These are phyloP conservation scores for Drosophila algonquin DNA, from an alignment of 2,888 invertebrate genomes.

Conservation along the genomic window DNA sequence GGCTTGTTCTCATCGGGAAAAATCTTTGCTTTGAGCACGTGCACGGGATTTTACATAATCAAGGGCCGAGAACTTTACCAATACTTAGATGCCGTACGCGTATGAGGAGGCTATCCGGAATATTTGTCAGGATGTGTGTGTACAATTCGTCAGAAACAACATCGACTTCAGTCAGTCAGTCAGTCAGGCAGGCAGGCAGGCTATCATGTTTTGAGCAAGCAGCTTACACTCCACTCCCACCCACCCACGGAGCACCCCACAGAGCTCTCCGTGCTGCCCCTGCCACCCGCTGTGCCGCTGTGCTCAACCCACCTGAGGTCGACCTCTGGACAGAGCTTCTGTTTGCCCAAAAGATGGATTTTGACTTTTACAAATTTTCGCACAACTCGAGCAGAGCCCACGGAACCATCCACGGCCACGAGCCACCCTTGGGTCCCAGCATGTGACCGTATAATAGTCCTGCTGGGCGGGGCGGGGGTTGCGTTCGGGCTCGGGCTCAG, in stretches of 20 bases:
- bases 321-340: slow-evolving; percentile 51
- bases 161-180: slow-evolving; percentile 29
- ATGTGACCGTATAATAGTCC: slow-evolving; percentile 78
- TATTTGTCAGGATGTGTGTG: neutral
- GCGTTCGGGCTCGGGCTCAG: neutral
- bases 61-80: slow-evolving; percentile 66
- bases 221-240: slow-evolving; percentile 17
- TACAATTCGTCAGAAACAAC: slow-evolving; percentile 36
- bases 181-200: slow-evolving; percentile 24
- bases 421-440: slow-evolving; percentile 49
- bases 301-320: slow-evolving; percentile 19
- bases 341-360: slow-evolving; percentile 80
- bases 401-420: slow-evolving; percentile 20
- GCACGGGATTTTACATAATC: slow-evolving; percentile 82
- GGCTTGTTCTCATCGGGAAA: slow-evolving; percentile 80
- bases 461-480: slow-evolving; percentile 26
- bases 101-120: slow-evolving; percentile 12
- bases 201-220: slow-evolving; percentile 65
- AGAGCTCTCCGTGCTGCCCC: slow-evolving; percentile 7
- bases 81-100: slow-evolving; percentile 17
- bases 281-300: slow-evolving; percentile 13
- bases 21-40: slow-evolving; percentile 83
- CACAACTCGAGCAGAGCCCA: slow-evolving; percentile 58
- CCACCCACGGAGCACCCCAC: slow-evolving; percentile 26
- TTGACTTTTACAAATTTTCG: slow-evolving; percentile 81